A percentile compares a stretch with the other conserved stretches of the same genome.
These are phyloP conservation scores for Drosophila pandora DNA, from an alignment of 1,140 invertebrate species.

Conservation along the genomic window DNA sequence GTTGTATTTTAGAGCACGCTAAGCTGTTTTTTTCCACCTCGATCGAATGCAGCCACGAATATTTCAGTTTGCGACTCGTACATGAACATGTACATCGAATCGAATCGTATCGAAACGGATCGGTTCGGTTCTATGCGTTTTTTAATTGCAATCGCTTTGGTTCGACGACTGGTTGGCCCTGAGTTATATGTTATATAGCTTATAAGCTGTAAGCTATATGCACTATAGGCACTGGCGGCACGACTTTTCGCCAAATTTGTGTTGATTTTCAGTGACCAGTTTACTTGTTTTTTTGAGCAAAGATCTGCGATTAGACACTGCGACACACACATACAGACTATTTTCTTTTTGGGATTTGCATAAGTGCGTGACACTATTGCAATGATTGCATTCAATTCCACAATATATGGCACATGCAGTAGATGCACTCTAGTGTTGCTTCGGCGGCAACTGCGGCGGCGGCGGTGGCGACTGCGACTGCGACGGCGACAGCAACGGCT, in stretches of 20 bases:
- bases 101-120: constrained; percentile 4
- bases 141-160: constrained; percentile 75
- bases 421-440: not conserved
- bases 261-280: constrained; percentile 32
- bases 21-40: constrained; percentile 78
- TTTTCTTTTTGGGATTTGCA: constrained; percentile 9
- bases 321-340: not conserved
- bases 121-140: constrained; percentile 45
- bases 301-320: constrained; percentile 1
- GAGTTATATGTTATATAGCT: constrained; percentile 49
- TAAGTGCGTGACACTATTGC: constrained; percentile 1
- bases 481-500: constrained; percentile 7
- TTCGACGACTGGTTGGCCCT: constrained; percentile 75
- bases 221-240: constrained; percentile 34
- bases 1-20: constrained; percentile 51
- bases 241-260: constrained; percentile 62
- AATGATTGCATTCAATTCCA: not conserved
- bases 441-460: constrained; percentile 6
- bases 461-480: not conserved
- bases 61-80: constrained; percentile 32
- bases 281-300: not conserved
- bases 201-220: not conserved
- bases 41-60: constrained; percentile 48
- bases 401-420: constrained; percentile 18
- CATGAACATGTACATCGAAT: constrained; percentile 34